These are phyloP conservation scores for Tenebrosternarchus preto DNA, from an alignment of 2,113 vertebrate species.

Conservation along the genomic window DNA sequence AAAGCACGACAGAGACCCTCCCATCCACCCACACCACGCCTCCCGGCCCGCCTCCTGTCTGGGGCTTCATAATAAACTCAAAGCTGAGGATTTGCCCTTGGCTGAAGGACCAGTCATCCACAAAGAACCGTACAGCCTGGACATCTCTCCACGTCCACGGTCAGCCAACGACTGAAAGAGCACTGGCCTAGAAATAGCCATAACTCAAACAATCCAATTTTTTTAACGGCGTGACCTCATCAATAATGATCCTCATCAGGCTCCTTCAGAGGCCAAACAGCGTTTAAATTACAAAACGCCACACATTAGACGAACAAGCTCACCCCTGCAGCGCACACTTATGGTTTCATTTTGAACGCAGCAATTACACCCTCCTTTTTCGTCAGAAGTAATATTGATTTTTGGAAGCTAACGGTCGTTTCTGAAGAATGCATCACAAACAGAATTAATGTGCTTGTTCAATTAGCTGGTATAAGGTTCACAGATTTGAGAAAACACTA, in stretches of 20 bases:
- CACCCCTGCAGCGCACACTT: no score
- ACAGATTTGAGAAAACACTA: not conserved
- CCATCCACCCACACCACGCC: not conserved
- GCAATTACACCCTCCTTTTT: no score
- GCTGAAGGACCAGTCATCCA: not conserved
- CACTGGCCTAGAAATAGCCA: not conserved
- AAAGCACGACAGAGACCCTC: slow-evolving; percentile 14
- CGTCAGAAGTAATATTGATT: no score
- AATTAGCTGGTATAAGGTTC: not conserved
- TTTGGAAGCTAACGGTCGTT: not conserved
- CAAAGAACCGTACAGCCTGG: not conserved
- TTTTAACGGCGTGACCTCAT: not conserved
- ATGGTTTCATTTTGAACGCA: not conserved
- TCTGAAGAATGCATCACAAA: not conserved
- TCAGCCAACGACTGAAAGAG: not conserved
- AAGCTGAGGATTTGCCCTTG: not conserved
- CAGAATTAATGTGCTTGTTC: not conserved
- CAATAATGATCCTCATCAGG: not conserved
- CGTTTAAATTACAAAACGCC: not conserved
- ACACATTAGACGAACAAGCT: not conserved
- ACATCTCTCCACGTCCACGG: not conserved
- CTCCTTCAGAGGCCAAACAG: not conserved
- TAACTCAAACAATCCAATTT: not conserved
- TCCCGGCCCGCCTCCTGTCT: not conserved
- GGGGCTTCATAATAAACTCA: not conserved